These are phyloP conservation scores for Thalassarche chlororhynchos DNA, from an alignment of 2,113 vertebrate genomes.

Conservation along the genomic window DNA sequence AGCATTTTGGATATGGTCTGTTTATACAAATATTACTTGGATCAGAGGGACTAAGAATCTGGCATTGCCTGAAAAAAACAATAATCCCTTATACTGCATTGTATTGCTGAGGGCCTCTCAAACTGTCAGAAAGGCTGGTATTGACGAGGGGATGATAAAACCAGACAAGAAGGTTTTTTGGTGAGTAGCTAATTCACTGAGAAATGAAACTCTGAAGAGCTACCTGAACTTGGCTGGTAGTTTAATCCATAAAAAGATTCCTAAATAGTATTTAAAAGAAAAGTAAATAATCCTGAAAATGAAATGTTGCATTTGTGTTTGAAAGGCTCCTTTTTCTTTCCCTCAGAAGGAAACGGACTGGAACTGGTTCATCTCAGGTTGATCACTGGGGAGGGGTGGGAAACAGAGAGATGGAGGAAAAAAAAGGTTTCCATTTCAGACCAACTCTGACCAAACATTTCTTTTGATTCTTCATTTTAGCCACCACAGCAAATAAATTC, in stretches of 20 bases:
- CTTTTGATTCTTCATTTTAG: slow-evolving; percentile 10
- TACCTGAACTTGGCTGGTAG: background rate
- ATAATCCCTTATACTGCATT: background rate
- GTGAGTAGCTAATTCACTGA: background rate
- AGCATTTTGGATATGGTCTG: background rate
- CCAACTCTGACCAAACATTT: background rate
- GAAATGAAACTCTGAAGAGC: background rate
- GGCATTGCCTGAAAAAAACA: background rate
- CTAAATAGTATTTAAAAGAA: background rate
- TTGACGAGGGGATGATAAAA: background rate
- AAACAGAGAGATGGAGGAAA: background rate
- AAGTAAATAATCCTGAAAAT: background rate
- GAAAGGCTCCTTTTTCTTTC: background rate
- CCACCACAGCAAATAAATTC: background rate
- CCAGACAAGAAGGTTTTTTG: background rate
- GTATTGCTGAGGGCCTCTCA: background rate
- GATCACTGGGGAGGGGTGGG: background rate
- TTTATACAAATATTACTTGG: background rate
- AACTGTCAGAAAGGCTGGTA: background rate
- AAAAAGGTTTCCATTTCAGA: background rate
- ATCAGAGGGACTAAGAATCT: background rate
- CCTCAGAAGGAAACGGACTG: background rate
- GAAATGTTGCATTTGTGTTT: background rate
- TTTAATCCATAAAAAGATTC: background rate
- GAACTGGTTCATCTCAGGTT: background rate